Evolutionary conservation across 2,113 vertebrate genomes (phyloP).

Genomic region (Sinocyclocheilus anshuiensis): DNA sequence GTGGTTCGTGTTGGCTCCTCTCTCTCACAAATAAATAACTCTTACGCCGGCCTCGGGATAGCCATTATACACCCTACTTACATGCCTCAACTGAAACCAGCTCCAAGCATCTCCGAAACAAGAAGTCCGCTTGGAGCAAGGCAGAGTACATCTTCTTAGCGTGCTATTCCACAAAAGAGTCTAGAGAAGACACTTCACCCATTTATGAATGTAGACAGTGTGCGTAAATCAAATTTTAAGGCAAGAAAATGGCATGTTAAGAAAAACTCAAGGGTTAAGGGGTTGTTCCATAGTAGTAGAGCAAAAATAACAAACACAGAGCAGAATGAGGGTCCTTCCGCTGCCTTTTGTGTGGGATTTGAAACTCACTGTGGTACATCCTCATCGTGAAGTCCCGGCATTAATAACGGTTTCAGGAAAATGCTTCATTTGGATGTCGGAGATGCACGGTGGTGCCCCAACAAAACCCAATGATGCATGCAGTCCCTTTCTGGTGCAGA

Average conservation of each 20-base stretch:
- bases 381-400: conserved; percentile 46
- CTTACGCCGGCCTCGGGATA: conserved; percentile 26
- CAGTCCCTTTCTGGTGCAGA: conserved; percentile 18
- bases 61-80: conserved; percentile 41
- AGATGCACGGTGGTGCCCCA: neutral
- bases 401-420: conserved; percentile 11
- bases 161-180: conserved; percentile 38
- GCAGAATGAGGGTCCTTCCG: conserved; percentile 25
- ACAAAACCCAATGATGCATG: conserved; percentile 2
- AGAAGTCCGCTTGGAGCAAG: neutral
- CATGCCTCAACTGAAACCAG: conserved; percentile 31
- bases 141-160: conserved; percentile 25
- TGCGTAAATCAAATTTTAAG: conserved; percentile 40
- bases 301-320: conserved; percentile 25
- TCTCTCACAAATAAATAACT: conserved; percentile 22
- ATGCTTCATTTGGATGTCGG: conserved; percentile 4
- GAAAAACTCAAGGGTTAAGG: neutral
- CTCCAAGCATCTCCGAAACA: conserved; percentile 31
- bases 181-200: neutral
- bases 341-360: conserved; percentile 51
- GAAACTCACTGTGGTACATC: conserved; percentile 51
- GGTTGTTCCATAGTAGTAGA: conserved; percentile 41
- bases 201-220: neutral
- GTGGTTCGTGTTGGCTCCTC: neutral
- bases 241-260: conserved; percentile 44